A percentile compares a stretch with the other conserved stretches of the same genome.
phyloP scores from a whole-genome alignment of 2,888 invertebrate genomes.

The Lordiphosa fenestrarum region DNA sequence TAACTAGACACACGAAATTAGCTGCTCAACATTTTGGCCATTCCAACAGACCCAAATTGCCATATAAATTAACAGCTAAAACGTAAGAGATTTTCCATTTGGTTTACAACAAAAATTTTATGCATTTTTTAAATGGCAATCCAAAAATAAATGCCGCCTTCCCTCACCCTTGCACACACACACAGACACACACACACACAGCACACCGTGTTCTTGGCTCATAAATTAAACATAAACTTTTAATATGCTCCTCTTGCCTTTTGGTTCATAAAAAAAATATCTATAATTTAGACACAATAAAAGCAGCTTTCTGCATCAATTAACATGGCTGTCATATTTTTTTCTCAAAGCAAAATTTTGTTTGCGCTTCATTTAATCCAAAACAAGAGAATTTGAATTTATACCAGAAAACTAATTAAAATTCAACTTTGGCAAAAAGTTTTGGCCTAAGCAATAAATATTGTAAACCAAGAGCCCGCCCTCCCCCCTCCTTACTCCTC shows the following conservation, averaged over 20 bases:
- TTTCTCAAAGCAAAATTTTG: conserved; percentile 42
- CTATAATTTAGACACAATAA: conserved; percentile 18
- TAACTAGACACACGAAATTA: not conserved
- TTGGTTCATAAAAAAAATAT: conserved; percentile 32
- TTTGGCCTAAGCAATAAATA: conserved; percentile 69
- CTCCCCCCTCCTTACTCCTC: conserved; percentile 15
- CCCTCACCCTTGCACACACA: not conserved
- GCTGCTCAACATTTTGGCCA: conserved; percentile 23
- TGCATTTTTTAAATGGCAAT: conserved; percentile 40
- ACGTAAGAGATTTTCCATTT: conserved; percentile 40
- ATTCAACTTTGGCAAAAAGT: conserved; percentile 73
- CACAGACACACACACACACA: not conserved
- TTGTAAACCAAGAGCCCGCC: conserved; percentile 58
- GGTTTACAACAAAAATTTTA: conserved; percentile 28
- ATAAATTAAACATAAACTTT: conserved; percentile 53
- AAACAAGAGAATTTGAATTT: conserved; percentile 38
- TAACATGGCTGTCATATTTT: conserved; percentile 35
- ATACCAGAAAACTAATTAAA: conserved; percentile 64
- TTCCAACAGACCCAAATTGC: not conserved
- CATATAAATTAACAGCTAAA: conserved; percentile 61
- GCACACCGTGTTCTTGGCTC: conserved; percentile 12
- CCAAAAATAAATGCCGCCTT: conserved; percentile 42
- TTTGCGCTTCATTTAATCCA: conserved; percentile 61
- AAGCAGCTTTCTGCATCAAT: conserved; percentile 54
- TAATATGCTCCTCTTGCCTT: conserved; percentile 5